phyloP scores from a whole-genome alignment of 2,113 vertebrate genomes.

The Entosphenus tridentatus region DNA sequence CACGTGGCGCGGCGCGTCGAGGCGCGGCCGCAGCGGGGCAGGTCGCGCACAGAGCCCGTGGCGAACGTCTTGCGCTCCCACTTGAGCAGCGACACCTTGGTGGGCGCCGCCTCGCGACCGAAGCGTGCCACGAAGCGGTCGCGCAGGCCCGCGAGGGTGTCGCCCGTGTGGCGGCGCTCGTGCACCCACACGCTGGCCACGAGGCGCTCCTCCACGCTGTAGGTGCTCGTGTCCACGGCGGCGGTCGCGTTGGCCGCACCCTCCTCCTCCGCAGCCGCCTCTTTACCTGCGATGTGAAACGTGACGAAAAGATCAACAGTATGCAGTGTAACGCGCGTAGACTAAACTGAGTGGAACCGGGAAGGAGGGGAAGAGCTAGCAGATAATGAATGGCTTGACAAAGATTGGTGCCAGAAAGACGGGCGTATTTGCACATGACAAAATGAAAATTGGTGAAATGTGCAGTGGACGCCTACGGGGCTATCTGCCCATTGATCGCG shows the following conservation, averaged over 20 bases:
- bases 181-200: slow-evolving; percentile 1
- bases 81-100: neutral
- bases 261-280: too few species aligned
- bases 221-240: neutral
- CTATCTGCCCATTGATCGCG: too few species aligned
- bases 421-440: too few species aligned
- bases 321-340: too few species aligned
- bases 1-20: slow-evolving; percentile 1
- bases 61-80: neutral
- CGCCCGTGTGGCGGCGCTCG: slow-evolving; percentile 1
- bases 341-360: too few species aligned
- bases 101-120: neutral
- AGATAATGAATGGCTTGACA: too few species aligned
- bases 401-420: too few species aligned
- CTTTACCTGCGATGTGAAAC: too few species aligned
- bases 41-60: neutral
- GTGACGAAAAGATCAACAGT: too few species aligned
- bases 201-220: slow-evolving; percentile 4
- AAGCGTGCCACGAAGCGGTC: neutral
- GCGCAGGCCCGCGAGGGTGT: neutral
- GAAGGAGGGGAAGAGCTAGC: too few species aligned
- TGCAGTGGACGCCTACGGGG: too few species aligned
- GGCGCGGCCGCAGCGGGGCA: neutral
- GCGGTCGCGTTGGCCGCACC: neutral
- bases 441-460: too few species aligned